Conservation (phyloP, 35 echinoderm and acorn worm genomes). For the Acanthaster planci region DNA sequence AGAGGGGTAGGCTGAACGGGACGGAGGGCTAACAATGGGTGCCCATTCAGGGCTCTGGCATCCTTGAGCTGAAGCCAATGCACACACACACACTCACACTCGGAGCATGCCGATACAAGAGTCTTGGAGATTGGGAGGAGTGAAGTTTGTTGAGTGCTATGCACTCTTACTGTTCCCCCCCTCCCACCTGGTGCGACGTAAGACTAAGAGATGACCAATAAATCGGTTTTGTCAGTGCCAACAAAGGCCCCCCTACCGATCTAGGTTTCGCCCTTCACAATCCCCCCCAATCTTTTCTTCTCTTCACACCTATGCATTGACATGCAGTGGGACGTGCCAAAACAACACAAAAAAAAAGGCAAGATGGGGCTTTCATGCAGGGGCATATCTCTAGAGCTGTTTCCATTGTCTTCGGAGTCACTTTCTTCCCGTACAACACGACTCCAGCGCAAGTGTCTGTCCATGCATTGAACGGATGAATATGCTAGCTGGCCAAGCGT, state of each 20-base stretch:
- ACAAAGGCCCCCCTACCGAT: background rate
- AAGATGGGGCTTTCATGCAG: background rate
- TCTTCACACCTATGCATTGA: conserved; percentile 20
- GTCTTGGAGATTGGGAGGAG: background rate
- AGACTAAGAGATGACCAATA: background rate
- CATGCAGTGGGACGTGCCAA: conserved; percentile 25
- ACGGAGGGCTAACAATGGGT: background rate
- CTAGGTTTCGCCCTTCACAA: conserved; percentile 10
- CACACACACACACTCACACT: conserved; percentile 12
- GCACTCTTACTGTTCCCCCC: background rate
- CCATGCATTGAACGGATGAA: conserved; percentile 28
- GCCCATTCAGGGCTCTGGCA: background rate
- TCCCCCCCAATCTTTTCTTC: conserved; percentile 7
- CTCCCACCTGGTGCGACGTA: background rate
- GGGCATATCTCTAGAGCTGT: background rate
- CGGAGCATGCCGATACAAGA: conserved; percentile 14
- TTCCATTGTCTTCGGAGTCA: background rate
- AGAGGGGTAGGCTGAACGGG: background rate
- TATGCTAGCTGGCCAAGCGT: conserved; percentile 2
- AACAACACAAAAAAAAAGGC: background rate
- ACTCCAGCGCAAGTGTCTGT: conserved; percentile 1
- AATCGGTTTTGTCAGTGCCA: background rate
- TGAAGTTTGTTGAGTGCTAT: background rate
- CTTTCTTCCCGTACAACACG: background rate
- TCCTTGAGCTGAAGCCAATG: conserved; percentile 1